These are phyloP conservation scores for Excalfactoria chinensis DNA, from an alignment of 2,113 vertebrate species.

Conservation along the genomic window DNA sequence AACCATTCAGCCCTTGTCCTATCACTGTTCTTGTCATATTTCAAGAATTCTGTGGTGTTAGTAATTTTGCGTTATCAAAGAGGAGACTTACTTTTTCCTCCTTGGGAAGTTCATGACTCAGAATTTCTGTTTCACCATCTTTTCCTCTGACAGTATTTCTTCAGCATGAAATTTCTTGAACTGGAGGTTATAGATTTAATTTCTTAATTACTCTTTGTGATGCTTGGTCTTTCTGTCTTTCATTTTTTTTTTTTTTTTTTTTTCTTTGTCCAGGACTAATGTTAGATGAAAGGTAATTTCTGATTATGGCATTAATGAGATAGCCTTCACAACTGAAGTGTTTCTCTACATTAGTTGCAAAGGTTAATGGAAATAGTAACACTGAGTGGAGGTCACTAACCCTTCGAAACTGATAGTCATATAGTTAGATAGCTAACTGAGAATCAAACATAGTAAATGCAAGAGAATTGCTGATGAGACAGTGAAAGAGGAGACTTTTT, in stretches of 20 bases:
- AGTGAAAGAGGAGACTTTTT: not conserved
- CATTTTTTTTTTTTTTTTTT: not conserved
- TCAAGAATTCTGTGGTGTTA: not conserved
- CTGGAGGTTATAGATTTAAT: not conserved
- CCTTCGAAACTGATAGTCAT: not conserved
- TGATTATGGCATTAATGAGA: not conserved
- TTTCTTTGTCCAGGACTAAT: not conserved
- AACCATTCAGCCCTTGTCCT: no score
- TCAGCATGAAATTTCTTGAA: not conserved
- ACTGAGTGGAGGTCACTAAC: not conserved
- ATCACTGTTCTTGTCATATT: not conserved
- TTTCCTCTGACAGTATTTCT: not conserved
- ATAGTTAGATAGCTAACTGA: not conserved
- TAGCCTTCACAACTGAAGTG: not conserved
- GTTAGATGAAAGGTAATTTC: not conserved
- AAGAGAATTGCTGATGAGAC: not conserved
- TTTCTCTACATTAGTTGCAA: not conserved
- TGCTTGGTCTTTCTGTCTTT: not conserved
- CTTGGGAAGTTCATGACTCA: not conserved
- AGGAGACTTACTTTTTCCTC: not conserved
- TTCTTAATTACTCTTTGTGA: constrained; percentile 29
- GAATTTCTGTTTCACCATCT: not conserved
- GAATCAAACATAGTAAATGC: not conserved
- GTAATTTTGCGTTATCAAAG: not conserved
- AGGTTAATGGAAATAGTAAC: constrained; percentile 33